Conservation (phyloP, 64 coral and sea anemone genomes). For the Actinia equina region DNA sequence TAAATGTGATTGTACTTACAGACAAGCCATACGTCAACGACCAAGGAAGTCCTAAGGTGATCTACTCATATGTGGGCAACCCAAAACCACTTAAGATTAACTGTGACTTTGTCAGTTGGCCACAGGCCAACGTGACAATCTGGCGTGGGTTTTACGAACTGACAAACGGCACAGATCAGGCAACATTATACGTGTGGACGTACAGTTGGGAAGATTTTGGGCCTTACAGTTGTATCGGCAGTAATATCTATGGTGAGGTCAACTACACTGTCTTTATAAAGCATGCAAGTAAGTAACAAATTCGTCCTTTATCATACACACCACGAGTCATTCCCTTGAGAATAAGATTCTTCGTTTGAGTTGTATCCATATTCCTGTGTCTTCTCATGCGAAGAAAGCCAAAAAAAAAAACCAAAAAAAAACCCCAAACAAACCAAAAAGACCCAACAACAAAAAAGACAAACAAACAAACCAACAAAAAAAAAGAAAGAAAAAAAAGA, state of each 20-base stretch:
- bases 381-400: no score
- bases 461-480: no score
- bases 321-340: no score
- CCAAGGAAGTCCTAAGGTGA: conserved; percentile 26
- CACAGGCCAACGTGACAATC: conserved; percentile 56
- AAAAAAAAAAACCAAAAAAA: no score
- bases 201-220: conserved; percentile 46
- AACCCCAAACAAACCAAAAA: no score
- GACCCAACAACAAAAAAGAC: no score
- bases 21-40: conserved; percentile 31
- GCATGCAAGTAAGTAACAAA: conserved; percentile 39
- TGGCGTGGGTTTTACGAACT: conserved; percentile 53
- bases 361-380: no score
- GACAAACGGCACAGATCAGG: conserved; percentile 46
- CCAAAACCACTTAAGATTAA: conserved; percentile 48
- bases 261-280: conserved; percentile 45
- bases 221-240: conserved; percentile 49
- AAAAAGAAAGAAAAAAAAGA: no score
- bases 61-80: conserved; percentile 50
- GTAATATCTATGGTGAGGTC: conserved; percentile 41
- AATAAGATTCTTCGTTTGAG: no score
- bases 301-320: not conserved
- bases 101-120: conserved; percentile 50
- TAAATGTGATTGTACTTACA: not conserved
- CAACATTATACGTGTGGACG: conserved; percentile 58